Base-by-base conservation (phyloP, 92 coral and sea anemone species). In the Phenganax subtilis region DNA sequence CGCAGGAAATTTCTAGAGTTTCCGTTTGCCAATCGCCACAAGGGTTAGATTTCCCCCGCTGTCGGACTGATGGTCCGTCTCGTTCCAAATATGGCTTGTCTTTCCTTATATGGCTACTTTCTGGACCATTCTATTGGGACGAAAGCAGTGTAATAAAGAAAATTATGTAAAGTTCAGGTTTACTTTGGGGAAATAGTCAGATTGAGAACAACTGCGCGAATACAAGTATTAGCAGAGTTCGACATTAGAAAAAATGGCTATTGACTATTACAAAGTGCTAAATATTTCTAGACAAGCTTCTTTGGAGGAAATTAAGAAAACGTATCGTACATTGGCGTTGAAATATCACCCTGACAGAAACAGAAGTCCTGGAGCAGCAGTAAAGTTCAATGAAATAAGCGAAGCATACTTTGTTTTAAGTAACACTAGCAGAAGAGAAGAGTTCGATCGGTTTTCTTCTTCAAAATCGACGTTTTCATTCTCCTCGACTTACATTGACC, bases 401-500 rank as follows among this genome's bases (percentile, higher is more conserved):
- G 99, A 96, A 73, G 99, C 99, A 16, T 96, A 92, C 76, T 92
- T 92, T 79, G 99, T 96, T 30, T 85, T 96, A 30, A 96, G 99
- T 71, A 97, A 96, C 76, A 86, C 92, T 20, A 86, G 84, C 78
- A 96, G 93, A 69, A 89, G 99, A 62, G 47, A 73, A 73, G 96
- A 92, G 72, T 91, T 87, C 58, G 98, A 96, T 20, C 97, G 92
- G 68, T 91, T 91, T 85, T 93, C 93, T 25, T 73, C 58, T 0
- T 86, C 88, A 75, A 55, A 15, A 9, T 10, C 80, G 52, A 57
- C 64, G 10, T 55, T 56, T 29, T 55, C 80, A 10, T 55, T 55
- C 31, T 75, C 80, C 10, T n/a, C 66, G 51, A 76, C 6, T 29
- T 1, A 16, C 37, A 60, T 75, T 2, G 80, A 76, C 57, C 16